Base-by-base conservation (phyloP, 2,113 vertebrate species). In the Toxotes chatareus region DNA sequence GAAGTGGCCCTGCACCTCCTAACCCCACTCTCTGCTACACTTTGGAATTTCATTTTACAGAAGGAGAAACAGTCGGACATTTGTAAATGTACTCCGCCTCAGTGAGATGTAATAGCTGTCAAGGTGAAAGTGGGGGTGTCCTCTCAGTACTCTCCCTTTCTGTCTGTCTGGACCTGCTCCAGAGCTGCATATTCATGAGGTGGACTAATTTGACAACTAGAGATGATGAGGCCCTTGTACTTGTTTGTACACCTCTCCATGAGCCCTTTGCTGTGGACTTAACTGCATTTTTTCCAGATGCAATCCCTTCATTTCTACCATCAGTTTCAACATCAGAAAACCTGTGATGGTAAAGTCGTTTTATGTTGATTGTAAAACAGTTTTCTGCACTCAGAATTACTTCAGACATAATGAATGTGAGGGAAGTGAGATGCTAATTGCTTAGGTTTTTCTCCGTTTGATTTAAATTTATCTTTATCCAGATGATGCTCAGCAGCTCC, bases 181-280 rank as follows among this genome's bases (percentile, higher is more conserved):
- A 57, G 17, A 9, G 0, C 53, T 86, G 44, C 12, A 67, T 85
- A 80, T 88, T 85, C 79, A 82, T 79, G 71, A 81, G 65, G 7
- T 7, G 17, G 12, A 38, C 65, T 71, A n/a, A 78, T 74, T 17
- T 65, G 42, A 79, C 71, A 55, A 47, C 62, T 57, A 82, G n/a
- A 21, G n/a, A 32, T 53, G 65, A 84, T 66, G 5, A n/a, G 53
- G 4, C 16, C 1, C 38, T 63, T 1, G 53, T 79, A 53, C 47
- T 79, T 72, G 75, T 78, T 71, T 34, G 4, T 59, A 40, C 31
- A 32, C 55, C 57, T 57, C 21, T 27, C 36, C 60, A 19, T 40
- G 46, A 38, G 0, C 53, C n/a, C 9, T 8, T 40, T 21, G 80
- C 17, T 68, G 32, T 77, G 23, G 17, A 49, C 49, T 56, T 65